A percentile compares a stretch with the other conserved stretches of the same genome.
phyloP scores from a whole-genome alignment of 2,797 vertebrate genomes.

The Bradypodion ventrale region DNA sequence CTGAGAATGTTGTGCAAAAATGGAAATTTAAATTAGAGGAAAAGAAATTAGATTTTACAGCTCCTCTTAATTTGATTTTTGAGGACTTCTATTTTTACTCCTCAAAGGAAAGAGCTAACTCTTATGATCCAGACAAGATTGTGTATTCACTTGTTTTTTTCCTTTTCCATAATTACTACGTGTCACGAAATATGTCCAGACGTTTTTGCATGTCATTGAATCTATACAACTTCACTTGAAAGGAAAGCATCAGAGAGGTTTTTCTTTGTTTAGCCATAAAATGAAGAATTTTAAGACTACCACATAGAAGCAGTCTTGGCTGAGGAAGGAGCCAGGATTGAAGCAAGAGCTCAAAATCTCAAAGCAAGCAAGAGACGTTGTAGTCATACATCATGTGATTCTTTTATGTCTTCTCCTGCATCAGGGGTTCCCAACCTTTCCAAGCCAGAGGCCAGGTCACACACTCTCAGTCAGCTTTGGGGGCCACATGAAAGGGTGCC shows the following conservation, averaged over 20 bases:
- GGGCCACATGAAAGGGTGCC: no score
- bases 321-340: no score
- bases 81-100: background rate
- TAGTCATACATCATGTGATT: background rate
- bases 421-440: no score
- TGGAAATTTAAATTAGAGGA: constrained; percentile 66
- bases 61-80: constrained; percentile 63
- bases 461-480: no score
- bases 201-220: constrained; percentile 25
- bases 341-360: background rate
- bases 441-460: no score
- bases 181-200: constrained; percentile 22
- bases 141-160: background rate
- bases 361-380: background rate
- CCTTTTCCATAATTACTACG: constrained; percentile 9
- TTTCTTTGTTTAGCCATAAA: background rate
- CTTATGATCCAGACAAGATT: constrained; percentile 1
- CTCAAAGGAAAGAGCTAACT: constrained; percentile 58
- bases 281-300: background rate
- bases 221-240: background rate
- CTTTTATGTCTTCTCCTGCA: background rate
- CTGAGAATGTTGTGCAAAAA: constrained; percentile 66
- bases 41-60: constrained; percentile 68
- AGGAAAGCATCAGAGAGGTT: accelerated
- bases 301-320: no score